Conservation (phyloP, 2,113 vertebrate genomes). For the Lycaon pictus region DNA sequence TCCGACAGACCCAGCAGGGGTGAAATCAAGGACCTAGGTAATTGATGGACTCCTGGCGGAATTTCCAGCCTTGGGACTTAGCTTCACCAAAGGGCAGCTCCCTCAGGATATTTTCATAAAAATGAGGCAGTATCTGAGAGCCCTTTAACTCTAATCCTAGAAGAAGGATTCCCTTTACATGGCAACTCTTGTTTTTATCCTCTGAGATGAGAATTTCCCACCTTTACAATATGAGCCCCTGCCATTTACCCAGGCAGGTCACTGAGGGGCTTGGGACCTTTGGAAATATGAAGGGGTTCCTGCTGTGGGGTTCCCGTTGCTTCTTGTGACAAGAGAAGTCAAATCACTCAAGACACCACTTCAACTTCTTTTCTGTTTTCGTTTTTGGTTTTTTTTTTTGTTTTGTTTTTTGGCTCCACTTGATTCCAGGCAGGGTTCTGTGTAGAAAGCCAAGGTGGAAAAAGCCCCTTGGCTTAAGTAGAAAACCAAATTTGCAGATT, state of each 20-base stretch:
- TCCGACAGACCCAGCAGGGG: not conserved
- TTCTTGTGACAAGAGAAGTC: not conserved
- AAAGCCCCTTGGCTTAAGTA: slow-evolving; percentile 12
- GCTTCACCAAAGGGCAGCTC: not conserved
- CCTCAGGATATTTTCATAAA: not conserved
- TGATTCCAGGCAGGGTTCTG: not conserved
- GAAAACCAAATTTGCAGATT: not conserved
- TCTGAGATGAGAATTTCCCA: not conserved
- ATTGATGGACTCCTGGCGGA: not conserved
- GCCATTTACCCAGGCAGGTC: not conserved
- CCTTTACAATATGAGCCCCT: not conserved
- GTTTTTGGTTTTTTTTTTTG: not conserved
- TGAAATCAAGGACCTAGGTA: not conserved
- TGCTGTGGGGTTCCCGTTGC: not conserved
- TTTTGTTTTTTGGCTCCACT: not conserved
- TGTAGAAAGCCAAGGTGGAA: slow-evolving; percentile 37
- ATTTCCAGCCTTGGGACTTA: not conserved
- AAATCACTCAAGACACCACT: not conserved
- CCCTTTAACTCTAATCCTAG: not conserved
- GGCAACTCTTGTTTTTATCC: not conserved
- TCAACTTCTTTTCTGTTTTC: slow-evolving; percentile 42
- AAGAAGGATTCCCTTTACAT: not conserved
- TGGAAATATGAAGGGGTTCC: not conserved
- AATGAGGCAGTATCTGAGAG: not conserved
- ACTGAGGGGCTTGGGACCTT: not conserved